Evolutionary conservation across 2,888 invertebrate genomes (phyloP).

Genomic region (Dolomedes plantarius): DNA sequence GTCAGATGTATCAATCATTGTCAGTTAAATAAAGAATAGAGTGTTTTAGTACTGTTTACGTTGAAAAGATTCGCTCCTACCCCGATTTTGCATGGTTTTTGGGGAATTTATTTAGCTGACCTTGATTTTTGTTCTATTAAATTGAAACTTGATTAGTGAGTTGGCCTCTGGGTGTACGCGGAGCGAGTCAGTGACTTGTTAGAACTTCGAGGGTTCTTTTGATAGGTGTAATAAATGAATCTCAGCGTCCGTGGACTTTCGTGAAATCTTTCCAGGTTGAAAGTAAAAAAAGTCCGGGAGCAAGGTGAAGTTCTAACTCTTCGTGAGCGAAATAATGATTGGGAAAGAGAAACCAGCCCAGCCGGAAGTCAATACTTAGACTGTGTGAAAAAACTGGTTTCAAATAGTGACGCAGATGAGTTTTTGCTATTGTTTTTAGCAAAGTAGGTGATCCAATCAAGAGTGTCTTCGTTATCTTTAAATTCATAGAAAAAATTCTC

Average conservation of each 20-base stretch:
- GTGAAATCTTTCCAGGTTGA: not conserved
- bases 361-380: not conserved
- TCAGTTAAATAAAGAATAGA: too few relatives aligned
- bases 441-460: not conserved
- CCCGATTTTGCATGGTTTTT: not conserved
- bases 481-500: too few relatives aligned
- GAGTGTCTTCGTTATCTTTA: too few relatives aligned
- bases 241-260: not conserved
- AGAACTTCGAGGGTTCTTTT: not conserved
- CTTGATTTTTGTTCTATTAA: not conserved
- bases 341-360: not conserved
- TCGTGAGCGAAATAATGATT: not conserved
- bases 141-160: not conserved
- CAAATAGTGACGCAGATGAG: not conserved
- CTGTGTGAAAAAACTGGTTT: not conserved
- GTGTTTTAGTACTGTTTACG: too few relatives aligned
- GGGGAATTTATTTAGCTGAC: not conserved
- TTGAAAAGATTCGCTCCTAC: too few relatives aligned
- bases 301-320: not conserved
- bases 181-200: not conserved
- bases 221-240: not conserved
- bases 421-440: not conserved
- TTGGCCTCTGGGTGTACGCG: not conserved
- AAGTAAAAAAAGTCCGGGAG: slow-evolving; percentile 8
- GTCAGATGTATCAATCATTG: too few relatives aligned